A percentile compares a stretch with the other conserved stretches of the same genome.
Conservation (phyloP, 64 coral and sea anemone genomes). For the Porites australiensis region DNA sequence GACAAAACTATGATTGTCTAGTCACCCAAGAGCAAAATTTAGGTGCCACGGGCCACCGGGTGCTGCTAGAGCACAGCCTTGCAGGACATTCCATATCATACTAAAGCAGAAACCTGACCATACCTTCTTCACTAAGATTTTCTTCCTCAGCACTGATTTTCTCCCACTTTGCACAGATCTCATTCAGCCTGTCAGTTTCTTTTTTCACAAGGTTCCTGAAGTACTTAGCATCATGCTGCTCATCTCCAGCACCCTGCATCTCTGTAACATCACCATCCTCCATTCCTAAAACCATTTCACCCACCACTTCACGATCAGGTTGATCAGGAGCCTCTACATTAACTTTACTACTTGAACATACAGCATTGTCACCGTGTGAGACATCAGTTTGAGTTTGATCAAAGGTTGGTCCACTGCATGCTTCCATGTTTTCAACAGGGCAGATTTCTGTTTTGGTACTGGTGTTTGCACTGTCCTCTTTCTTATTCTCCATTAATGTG, state of each 20-base stretch:
- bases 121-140: conserved; percentile 79
- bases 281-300: not conserved
- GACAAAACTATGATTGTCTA: too few relatives aligned
- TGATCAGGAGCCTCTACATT: not conserved
- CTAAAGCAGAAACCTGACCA: not conserved
- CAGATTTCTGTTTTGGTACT: not conserved
- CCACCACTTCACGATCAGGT: not conserved
- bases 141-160: conserved; percentile 29
- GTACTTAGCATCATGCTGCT: conserved; percentile 54
- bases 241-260: not conserved
- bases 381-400: not conserved
- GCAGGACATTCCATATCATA: too few relatives aligned
- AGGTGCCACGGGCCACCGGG: too few relatives aligned
- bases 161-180: conserved; percentile 81
- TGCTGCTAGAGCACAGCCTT: too few relatives aligned
- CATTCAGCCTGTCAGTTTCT: conserved; percentile 80
- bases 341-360: not conserved
- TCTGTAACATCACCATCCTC: not conserved
- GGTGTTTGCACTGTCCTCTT: not conserved
- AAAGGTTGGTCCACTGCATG: not conserved
- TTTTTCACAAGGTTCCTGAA: conserved; percentile 77
- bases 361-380: not conserved
- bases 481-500: not conserved
- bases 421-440: not conserved
- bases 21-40: too few relatives aligned